These are phyloP conservation scores for Esox lucius DNA, from an alignment of 2,797 vertebrate species.

Conservation along the genomic window DNA sequence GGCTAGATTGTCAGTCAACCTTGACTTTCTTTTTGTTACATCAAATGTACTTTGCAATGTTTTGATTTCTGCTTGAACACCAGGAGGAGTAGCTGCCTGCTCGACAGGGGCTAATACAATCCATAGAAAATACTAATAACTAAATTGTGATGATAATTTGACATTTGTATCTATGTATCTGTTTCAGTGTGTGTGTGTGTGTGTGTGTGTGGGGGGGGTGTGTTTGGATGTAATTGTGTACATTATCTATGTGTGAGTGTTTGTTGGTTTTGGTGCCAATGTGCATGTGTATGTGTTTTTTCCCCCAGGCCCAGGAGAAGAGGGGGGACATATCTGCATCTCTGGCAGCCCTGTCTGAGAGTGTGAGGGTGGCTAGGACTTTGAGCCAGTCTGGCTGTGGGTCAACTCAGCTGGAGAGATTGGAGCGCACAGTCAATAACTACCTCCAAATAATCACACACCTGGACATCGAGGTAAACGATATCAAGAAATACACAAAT, in stretches of 20 bases:
- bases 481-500: neutral
- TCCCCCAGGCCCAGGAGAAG: conserved; percentile 61
- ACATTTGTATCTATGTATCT: conserved; percentile 1
- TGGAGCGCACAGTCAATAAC: conserved; percentile 69
- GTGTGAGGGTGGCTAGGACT: conserved; percentile 49
- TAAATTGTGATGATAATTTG: neutral
- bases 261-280: neutral
- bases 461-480: conserved; percentile 63
- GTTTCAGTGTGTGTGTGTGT: conserved; percentile 18
- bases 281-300: conserved; percentile 11
- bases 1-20: neutral
- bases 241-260: conserved; percentile 19
- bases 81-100: too few species aligned
- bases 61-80: too few species aligned
- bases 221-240: conserved; percentile 25
- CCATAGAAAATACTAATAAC: too few species aligned
- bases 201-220: conserved; percentile 1
- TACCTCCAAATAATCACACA: conserved; percentile 67
- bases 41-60: too few species aligned
- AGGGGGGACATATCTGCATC: conserved; percentile 66
- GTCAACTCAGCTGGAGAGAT: conserved; percentile 52
- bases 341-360: conserved; percentile 59
- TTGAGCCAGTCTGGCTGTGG: conserved; percentile 53
- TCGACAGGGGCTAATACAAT: too few species aligned
- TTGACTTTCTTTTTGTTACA: neutral